Evolutionary conservation across 2,113 vertebrate genomes (phyloP), one percentile per base, ranked within the genome.

Genomic region (Drymodes brunneopygia): DNA sequence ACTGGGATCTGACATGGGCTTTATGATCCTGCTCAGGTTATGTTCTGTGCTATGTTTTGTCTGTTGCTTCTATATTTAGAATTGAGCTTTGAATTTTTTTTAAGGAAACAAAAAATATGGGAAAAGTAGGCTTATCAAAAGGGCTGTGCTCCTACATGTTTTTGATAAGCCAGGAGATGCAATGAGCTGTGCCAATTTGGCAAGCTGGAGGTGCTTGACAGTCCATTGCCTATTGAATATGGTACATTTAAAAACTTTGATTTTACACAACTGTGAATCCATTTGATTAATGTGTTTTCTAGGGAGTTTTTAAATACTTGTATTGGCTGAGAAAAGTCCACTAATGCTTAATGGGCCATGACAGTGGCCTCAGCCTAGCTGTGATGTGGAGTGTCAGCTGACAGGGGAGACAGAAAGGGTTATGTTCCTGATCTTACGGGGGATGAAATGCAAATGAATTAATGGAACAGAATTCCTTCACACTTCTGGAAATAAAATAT

Each of bases 251-350:
- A 91, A 95, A 94, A 84, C 64, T 69, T 94, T 81, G 77, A 61
- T 94, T 96, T 90, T 93, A 93, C 77, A 94, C 56, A 79, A 84
- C 84, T 62, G 35, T 0, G 0, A 42, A 79, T 91, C 67, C 1
- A 2, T 75, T 92, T 97, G 96, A 96, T 96, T 84, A 86, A 97
- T 95, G 71, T 92, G 81, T 88, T 97, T 97, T 93, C 74, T 74
- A 75, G 90, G 86, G 92, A 94, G 72, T 74, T 78, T 91, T 96
- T 48, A 94, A 95, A 91, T 86, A 94, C 88, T 81, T 75, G 53
- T 81, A 90, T 61, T 94, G 93, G 75, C 88, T 90, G 53, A 82
- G 58, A 70, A 90, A 94, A 78, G 84, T 81, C 79, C 90, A 81
- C 65, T 95, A 95, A 91, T 44, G 44, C 84, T 92, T 96, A 93